A percentile compares a stretch with the other conserved stretches of the same genome.
Evolutionary conservation across 2,888 invertebrate species (phyloP).

Genomic region (Drosophila antonietae): DNA sequence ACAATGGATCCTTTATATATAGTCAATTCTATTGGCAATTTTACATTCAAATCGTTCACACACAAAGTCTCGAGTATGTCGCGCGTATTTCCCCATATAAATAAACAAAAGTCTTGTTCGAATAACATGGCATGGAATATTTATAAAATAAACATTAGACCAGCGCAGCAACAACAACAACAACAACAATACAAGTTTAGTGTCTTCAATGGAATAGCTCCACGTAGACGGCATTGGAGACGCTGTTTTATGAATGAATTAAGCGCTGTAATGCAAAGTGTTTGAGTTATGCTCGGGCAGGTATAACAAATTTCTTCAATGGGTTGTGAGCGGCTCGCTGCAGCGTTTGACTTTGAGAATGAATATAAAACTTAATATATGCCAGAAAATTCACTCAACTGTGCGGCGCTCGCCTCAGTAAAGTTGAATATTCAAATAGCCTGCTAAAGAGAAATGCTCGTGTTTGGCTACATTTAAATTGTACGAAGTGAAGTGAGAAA

Average conservation of each 20-base stretch:
- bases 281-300: constrained; percentile 27
- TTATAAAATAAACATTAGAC: constrained; percentile 76
- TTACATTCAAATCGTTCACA: constrained; percentile 32
- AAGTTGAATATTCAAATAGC: background rate
- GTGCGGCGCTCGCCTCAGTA: background rate
- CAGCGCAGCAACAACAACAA: constrained; percentile 43
- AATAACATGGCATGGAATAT: constrained; percentile 74
- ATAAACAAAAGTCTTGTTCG: constrained; percentile 75
- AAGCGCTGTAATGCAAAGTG: constrained; percentile 40
- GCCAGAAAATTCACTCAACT: background rate
- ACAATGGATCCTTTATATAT: constrained; percentile 21
- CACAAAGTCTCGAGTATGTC: constrained; percentile 66
- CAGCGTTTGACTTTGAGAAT: background rate
- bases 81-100: constrained; percentile 69
- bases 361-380: background rate
- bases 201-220: constrained; percentile 54
- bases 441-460: background rate
- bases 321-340: constrained; percentile 18
- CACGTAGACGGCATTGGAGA: constrained; percentile 30
- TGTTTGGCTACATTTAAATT: background rate
- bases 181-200: constrained; percentile 39
- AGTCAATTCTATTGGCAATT: constrained; percentile 35
- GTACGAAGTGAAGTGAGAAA: background rate
- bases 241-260: constrained; percentile 55
- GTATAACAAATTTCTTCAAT: constrained; percentile 24